These are phyloP conservation scores for Oxygymnocypris stewartii DNA, from an alignment of 2,113 vertebrate species.

Conservation along the genomic window DNA sequence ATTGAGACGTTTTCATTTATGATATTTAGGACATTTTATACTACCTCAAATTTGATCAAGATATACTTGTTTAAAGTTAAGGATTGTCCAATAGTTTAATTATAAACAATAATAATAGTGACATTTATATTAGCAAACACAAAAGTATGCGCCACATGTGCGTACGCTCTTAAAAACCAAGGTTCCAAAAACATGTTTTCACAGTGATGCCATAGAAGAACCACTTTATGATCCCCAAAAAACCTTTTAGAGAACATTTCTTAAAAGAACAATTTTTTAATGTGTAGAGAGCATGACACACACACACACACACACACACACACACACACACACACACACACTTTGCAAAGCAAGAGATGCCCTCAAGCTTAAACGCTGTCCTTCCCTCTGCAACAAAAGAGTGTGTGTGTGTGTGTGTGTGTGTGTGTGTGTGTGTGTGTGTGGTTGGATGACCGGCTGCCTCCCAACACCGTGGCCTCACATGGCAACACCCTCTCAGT, in stretches of 20 bases:
- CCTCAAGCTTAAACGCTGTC: conserved; percentile 32
- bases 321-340: no score
- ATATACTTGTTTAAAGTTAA: not conserved
- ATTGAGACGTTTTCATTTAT: not conserved
- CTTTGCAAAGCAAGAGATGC: conserved; percentile 43
- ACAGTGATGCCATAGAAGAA: not conserved
- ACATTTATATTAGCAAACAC: not conserved
- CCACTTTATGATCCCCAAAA: not conserved
- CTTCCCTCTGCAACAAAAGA: conserved; percentile 15
- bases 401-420: not conserved
- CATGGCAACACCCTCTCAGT: conserved; percentile 86
- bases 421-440: conserved; percentile 57
- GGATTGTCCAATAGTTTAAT: not conserved
- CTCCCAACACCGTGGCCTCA: conserved; percentile 72
- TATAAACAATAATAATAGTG: not conserved
- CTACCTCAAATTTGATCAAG: not conserved
- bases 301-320: not conserved
- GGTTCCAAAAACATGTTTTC: not conserved
- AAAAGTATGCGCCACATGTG: not conserved
- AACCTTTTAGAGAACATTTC: not conserved
- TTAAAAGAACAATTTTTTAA: not conserved
- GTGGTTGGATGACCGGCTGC: conserved; percentile 65
- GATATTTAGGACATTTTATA: not conserved
- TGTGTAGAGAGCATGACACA: not conserved
- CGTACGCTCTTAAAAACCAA: not conserved